Evolutionary conservation across 1,140 invertebrate genomes (phyloP).

Genomic region (Armadillidium nasatum): DNA sequence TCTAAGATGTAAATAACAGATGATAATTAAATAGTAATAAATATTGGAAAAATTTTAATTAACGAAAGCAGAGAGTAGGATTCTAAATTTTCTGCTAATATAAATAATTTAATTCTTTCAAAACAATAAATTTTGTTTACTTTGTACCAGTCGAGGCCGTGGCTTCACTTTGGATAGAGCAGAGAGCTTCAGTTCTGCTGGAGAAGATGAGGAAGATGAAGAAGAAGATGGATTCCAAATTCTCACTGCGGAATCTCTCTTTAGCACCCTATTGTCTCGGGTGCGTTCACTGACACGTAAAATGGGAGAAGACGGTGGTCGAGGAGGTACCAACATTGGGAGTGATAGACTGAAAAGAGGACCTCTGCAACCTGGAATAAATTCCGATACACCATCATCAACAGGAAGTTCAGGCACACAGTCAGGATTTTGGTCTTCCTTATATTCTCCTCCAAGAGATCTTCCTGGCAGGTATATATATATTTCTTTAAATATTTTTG

Average conservation of each 20-base stretch:
- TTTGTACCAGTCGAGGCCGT: slow-evolving; percentile 50
- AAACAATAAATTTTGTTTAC: not conserved
- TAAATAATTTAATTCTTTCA: too few species aligned
- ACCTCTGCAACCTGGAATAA: slow-evolving; percentile 28
- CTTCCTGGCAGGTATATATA: slow-evolving; percentile 1
- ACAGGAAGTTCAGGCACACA: slow-evolving; percentile 23
- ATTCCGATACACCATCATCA: slow-evolving; percentile 25
- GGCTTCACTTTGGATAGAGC: slow-evolving; percentile 61
- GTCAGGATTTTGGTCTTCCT: slow-evolving; percentile 43
- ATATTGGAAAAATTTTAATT: too few species aligned
- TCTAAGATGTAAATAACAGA: not conserved
- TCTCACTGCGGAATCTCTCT: slow-evolving; percentile 81
- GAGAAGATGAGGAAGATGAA: slow-evolving; percentile 65
- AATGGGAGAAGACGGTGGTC: slow-evolving; percentile 69
- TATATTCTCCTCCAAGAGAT: slow-evolving; percentile 39
- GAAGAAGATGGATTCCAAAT: slow-evolving; percentile 81
- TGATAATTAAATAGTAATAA: not conserved
- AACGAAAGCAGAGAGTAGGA: too few species aligned
- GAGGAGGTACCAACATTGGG: not conserved
- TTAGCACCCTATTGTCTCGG: slow-evolving; percentile 75
- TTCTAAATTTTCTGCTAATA: too few species aligned
- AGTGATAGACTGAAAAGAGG: slow-evolving; percentile 18
- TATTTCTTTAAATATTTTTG: too few species aligned
- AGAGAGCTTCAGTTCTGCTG: slow-evolving; percentile 78
- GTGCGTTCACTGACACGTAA: slow-evolving; percentile 77